Evolutionary conservation across 2,888 invertebrate genomes (phyloP).

Genomic region (Therioaphis trifolii): DNA sequence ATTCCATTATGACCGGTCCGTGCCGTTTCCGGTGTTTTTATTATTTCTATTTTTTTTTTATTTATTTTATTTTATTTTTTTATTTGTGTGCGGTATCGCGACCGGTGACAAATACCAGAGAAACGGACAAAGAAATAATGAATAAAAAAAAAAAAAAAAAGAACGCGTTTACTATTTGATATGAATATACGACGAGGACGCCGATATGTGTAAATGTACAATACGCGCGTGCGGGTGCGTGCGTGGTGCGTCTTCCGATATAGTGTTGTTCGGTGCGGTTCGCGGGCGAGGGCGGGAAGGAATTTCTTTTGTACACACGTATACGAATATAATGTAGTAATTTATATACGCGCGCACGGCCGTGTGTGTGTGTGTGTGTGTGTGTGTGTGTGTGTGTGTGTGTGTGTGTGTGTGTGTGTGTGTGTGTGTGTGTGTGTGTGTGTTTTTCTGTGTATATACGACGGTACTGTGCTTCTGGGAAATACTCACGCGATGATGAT

Average conservation of each 20-base stretch:
- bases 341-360: not conserved
- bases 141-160: too few relatives aligned
- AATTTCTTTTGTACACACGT: conserved; percentile 25
- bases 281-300: not conserved
- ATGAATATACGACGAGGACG: too few relatives aligned
- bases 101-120: not conserved
- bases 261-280: not conserved
- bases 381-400: too few relatives aligned
- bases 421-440: too few relatives aligned
- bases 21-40: conserved; percentile 45
- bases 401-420: too few relatives aligned
- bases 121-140: too few relatives aligned
- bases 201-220: not conserved
- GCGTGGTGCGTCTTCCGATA: not conserved
- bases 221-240: not conserved
- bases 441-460: too few relatives aligned
- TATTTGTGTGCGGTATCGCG: not conserved
- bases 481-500: conserved; percentile 17
- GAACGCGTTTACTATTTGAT: too few relatives aligned
- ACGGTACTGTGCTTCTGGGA: conserved; percentile 28
- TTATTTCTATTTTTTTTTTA: not conserved
- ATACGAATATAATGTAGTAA: not conserved
- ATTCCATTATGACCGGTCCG: conserved; percentile 50
- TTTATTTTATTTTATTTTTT: not conserved
- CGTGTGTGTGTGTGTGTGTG: not conserved